phyloP scores from a whole-genome alignment of 2,113 vertebrate genomes.

The Narcine bancroftii region DNA sequence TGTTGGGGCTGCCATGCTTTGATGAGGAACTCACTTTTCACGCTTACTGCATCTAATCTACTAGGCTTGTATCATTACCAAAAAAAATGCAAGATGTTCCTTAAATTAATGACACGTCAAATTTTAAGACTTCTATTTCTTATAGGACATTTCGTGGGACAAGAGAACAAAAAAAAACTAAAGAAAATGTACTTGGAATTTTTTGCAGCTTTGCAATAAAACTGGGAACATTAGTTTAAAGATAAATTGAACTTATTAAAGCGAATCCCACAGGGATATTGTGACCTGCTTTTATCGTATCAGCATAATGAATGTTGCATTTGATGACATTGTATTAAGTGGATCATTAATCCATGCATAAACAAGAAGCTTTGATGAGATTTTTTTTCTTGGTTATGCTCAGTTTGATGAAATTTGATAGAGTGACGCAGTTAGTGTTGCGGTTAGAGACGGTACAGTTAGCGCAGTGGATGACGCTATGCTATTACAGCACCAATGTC shows the following conservation, averaged over 20 bases:
- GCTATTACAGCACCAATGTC: too few species aligned
- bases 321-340: neutral
- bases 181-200: neutral
- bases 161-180: neutral
- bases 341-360: neutral
- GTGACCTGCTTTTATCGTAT: neutral
- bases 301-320: neutral
- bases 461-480: too few species aligned
- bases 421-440: neutral
- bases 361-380: neutral
- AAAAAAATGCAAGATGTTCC: neutral
- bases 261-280: neutral
- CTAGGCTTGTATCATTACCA: neutral
- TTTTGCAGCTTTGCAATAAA: neutral
- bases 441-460: neutral
- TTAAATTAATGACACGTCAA: constrained; percentile 17
- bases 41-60: neutral
- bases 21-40: neutral
- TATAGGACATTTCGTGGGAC: neutral
- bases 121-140: neutral
- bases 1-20: neutral
- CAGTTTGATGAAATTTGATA: too few species aligned
- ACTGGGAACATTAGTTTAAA: neutral
- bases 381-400: too few species aligned
- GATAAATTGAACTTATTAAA: constrained; percentile 14